These are phyloP conservation scores for Orchesella flavescens DNA, from an alignment of 2,888 invertebrate genomes.

Conservation along the genomic window DNA sequence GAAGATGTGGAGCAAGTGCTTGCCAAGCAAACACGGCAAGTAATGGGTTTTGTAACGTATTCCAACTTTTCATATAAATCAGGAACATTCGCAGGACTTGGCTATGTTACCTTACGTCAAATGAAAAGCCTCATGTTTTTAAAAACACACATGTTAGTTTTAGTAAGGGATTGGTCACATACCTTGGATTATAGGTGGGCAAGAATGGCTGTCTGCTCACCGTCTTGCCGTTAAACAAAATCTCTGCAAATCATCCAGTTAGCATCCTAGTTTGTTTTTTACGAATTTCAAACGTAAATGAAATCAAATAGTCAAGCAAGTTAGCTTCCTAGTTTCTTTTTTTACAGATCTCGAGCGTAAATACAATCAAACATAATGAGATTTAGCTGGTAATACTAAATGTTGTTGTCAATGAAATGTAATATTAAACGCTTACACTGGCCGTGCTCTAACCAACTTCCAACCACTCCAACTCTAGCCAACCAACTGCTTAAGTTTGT, in stretches of 20 bases:
- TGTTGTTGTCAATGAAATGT: too few species aligned
- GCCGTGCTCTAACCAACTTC: too few species aligned
- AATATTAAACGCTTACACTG: too few species aligned
- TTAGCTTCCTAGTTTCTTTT: too few species aligned
- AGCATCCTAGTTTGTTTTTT: not conserved
- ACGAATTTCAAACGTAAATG: not conserved
- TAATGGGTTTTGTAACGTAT: slow-evolving; percentile 65
- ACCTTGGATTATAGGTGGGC: slow-evolving; percentile 56
- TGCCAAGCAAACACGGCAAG: slow-evolving; percentile 35
- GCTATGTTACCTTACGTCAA: slow-evolving; percentile 53
- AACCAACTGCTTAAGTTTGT: too few species aligned
- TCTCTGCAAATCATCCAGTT: not conserved
- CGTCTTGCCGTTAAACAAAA: not conserved
- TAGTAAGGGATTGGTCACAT: slow-evolving; percentile 55
- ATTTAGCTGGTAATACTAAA: too few species aligned
- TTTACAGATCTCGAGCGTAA: too few species aligned
- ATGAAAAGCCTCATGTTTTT: slow-evolving; percentile 13
- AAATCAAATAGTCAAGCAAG: not conserved
- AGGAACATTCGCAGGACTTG: slow-evolving; percentile 65
- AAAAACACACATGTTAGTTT: slow-evolving; percentile 20
- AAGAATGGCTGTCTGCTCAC: slow-evolving; percentile 28
- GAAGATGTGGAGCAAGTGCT: slow-evolving; percentile 33
- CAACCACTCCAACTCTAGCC: too few species aligned
- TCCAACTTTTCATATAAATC: slow-evolving; percentile 61
- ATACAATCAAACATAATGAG: too few species aligned